phyloP scores from a whole-genome alignment of 2,797 vertebrate species.

The Pangasius macronema region DNA sequence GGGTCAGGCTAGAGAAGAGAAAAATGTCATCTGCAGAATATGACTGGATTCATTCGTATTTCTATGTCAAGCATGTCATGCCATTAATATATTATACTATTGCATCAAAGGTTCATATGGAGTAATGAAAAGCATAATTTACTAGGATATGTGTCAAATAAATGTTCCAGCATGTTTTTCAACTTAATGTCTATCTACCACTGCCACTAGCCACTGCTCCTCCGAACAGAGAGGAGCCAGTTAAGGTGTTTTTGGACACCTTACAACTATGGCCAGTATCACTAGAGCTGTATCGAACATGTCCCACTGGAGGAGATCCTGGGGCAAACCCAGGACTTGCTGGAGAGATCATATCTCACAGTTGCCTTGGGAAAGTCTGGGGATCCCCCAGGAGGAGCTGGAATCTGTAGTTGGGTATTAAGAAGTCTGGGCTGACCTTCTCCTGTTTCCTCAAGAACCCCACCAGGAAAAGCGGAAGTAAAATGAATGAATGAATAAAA shows the following conservation, averaged over 20 bases:
- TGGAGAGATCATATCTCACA: background rate
- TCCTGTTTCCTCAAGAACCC: background rate
- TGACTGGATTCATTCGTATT: background rate
- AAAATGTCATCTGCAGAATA: too few relatives aligned
- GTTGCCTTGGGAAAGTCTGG: background rate
- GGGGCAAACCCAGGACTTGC: background rate
- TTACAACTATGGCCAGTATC: background rate
- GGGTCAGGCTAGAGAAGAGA: background rate
- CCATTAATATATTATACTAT: background rate
- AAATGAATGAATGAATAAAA: background rate
- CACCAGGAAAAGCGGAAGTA: background rate
- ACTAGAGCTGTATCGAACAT: background rate
- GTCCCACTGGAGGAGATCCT: background rate
- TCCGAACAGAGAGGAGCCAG: background rate
- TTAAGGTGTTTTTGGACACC: background rate
- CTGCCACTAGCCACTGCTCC: background rate
- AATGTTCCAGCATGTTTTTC: background rate
- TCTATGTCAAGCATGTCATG: background rate
- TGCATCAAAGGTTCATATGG: background rate
- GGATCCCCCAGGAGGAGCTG: background rate
- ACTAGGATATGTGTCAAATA: background rate
- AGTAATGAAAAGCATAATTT: background rate
- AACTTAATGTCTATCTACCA: background rate
- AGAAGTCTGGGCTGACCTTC: background rate
- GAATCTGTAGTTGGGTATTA: background rate